Conservation (phyloP, 2,888 invertebrate genomes). For the Chymomyza fuscimana region DNA sequence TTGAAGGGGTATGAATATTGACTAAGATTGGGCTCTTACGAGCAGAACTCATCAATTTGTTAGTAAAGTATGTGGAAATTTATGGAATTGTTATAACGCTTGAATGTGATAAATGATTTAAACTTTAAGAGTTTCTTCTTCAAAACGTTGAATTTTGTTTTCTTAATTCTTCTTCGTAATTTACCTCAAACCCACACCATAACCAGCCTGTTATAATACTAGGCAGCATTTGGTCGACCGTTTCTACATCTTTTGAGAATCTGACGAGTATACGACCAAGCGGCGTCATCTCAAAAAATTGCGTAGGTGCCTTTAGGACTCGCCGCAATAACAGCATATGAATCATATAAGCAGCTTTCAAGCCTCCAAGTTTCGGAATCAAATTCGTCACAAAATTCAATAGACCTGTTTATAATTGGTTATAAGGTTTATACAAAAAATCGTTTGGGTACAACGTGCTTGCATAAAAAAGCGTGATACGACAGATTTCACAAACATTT, state of each 20-base stretch:
- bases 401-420: slow-evolving; percentile 81
- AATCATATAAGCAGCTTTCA: slow-evolving; percentile 68
- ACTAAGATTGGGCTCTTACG: too few species aligned
- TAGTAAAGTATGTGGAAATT: too few species aligned
- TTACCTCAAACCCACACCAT: slow-evolving; percentile 38
- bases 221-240: slow-evolving; percentile 77
- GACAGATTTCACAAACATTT: neutral
- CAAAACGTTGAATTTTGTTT: neutral
- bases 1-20: too few species aligned
- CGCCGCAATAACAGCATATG: slow-evolving; percentile 80
- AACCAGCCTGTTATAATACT: slow-evolving; percentile 81
- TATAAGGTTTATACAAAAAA: neutral
- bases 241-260: slow-evolving; percentile 80
- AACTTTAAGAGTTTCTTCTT: too few species aligned
- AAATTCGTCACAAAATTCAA: slow-evolving; percentile 84
- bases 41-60: too few species aligned
- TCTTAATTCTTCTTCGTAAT: neutral
- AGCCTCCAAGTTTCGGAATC: slow-evolving; percentile 83
- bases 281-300: slow-evolving; percentile 84
- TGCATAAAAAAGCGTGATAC: neutral
- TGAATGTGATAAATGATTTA: too few species aligned
- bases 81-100: too few species aligned
- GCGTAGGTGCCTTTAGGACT: slow-evolving; percentile 81
- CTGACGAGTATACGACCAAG: slow-evolving; percentile 82
- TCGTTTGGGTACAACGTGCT: neutral